These are phyloP conservation scores for Puffinus mauretanicus DNA, from an alignment of 2,113 vertebrate species.

Conservation along the genomic window DNA sequence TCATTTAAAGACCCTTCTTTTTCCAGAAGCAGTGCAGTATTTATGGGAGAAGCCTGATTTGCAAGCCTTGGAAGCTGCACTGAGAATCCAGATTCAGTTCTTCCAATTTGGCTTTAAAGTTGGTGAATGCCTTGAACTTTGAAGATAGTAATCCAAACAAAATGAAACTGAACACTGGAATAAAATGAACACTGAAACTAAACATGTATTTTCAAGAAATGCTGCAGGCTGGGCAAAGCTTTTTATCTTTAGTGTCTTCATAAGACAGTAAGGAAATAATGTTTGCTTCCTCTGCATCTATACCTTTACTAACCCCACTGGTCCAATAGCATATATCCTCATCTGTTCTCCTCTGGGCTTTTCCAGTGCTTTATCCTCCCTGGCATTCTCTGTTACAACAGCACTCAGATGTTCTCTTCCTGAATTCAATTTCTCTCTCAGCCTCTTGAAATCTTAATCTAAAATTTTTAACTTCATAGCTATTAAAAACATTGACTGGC, in stretches of 20 bases:
- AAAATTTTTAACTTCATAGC: neutral
- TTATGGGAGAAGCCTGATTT: slow-evolving; percentile 19
- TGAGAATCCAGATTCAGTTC: slow-evolving; percentile 6
- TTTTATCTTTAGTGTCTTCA: neutral
- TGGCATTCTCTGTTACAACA: neutral
- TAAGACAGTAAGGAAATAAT: neutral
- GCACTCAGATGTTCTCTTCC: neutral
- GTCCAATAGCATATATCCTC: neutral
- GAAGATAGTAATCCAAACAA: neutral
- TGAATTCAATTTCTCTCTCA: neutral
- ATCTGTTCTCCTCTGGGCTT: neutral
- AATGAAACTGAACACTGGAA: neutral
- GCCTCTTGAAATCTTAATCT: neutral
- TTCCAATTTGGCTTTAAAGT: slow-evolving; percentile 2
- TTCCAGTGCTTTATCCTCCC: neutral
- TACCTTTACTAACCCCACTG: neutral
- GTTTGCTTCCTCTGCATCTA: neutral
- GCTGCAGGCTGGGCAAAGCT: neutral
- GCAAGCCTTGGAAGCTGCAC: neutral
- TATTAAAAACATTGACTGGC: neutral
- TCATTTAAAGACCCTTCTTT: slow-evolving; percentile 29
- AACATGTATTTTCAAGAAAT: neutral
- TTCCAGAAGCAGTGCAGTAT: slow-evolving; percentile 35
- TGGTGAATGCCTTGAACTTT: slow-evolving; percentile 8
- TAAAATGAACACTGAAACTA: neutral